Conservation (phyloP, 2,797 vertebrate species). For the Macropus fuliginosus region DNA sequence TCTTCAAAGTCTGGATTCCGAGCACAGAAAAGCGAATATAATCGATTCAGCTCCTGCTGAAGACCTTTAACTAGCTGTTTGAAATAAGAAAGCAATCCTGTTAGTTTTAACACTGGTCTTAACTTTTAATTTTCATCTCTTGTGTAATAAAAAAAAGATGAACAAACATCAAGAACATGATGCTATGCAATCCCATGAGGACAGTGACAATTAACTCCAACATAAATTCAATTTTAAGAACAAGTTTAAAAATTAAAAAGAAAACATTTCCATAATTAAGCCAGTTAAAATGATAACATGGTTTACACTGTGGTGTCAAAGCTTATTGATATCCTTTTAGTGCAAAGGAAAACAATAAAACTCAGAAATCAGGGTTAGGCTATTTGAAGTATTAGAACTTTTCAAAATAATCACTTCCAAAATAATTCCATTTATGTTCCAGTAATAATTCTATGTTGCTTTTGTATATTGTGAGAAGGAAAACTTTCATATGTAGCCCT, state of each 20-base stretch:
- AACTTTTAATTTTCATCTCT: constrained; percentile 59
- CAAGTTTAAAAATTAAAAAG: background rate
- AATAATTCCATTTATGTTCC: background rate
- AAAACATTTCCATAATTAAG: background rate
- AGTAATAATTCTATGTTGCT: background rate
- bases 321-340: background rate
- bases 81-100: constrained; percentile 63
- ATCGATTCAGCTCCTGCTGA: constrained; percentile 95
- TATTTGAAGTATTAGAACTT: background rate
- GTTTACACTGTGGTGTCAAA: background rate
- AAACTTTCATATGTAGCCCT: background rate
- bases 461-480: background rate
- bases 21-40: constrained; percentile 96
- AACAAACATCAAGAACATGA: background rate
- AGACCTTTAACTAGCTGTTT: constrained; percentile 96
- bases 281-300: background rate
- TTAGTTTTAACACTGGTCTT: constrained; percentile 12
- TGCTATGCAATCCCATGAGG: background rate
- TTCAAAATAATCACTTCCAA: background rate
- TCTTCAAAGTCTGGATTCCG: constrained; percentile 96
- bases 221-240: background rate
- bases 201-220: background rate
- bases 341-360: background rate
- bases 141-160: constrained; percentile 39
- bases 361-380: background rate